Evolutionary conservation across 2,888 invertebrate genomes (phyloP).

Genomic region (Hirtodrosophila cameraria): DNA sequence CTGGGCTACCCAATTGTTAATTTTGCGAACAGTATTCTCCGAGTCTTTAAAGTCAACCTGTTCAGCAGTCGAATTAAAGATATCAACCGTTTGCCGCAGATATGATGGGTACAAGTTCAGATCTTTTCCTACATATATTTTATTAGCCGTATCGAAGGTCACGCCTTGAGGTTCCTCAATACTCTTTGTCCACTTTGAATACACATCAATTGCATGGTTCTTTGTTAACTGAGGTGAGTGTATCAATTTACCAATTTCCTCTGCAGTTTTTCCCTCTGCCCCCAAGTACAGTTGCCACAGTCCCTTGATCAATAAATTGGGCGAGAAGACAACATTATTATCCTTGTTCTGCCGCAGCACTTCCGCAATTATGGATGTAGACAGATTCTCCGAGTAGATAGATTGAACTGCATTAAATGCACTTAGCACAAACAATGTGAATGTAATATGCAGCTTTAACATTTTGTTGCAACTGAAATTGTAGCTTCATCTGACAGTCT

Average conservation of each 20-base stretch:
- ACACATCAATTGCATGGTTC: neutral
- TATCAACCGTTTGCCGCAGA: neutral
- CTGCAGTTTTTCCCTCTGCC: neutral
- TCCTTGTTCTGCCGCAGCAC: neutral
- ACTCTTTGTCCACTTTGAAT: too few species aligned
- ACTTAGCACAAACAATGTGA: too few species aligned
- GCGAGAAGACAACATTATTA: slow-evolving; percentile 3
- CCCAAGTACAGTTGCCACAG: slow-evolving; percentile 9
- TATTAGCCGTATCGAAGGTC: neutral
- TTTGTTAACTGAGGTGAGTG: neutral
- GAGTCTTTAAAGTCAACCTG: neutral
- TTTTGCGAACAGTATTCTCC: neutral
- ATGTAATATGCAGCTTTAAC: too few species aligned
- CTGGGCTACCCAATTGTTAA: slow-evolving; percentile 1
- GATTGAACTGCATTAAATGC: neutral
- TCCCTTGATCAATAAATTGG: neutral
- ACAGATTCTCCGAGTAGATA: neutral
- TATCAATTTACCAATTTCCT: neutral
- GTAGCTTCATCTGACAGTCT: too few species aligned
- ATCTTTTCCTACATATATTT: neutral
- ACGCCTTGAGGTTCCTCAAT: neutral
- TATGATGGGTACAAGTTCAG: neutral
- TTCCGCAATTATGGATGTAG: neutral
- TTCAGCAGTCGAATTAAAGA: neutral
- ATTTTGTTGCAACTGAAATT: too few species aligned